Conservation (phyloP, 2,113 vertebrate species). For the Numenius arquata region DNA sequence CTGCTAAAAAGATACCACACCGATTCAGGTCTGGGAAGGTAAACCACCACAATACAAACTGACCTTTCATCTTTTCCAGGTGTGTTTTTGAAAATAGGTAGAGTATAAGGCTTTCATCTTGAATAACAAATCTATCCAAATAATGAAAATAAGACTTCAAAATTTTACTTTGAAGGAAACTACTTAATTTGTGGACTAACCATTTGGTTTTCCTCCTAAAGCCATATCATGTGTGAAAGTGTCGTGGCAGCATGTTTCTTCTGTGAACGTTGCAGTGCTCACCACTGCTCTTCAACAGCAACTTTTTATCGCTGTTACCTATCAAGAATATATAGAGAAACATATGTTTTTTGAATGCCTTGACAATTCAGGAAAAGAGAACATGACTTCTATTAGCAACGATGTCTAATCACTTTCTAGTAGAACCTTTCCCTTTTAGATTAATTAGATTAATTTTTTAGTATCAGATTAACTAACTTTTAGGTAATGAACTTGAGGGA, state of each 20-base stretch:
- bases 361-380: neutral
- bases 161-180: neutral
- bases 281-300: neutral
- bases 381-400: neutral
- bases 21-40: neutral
- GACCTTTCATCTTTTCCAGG: conserved; percentile 17
- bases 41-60: neutral
- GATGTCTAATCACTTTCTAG: neutral
- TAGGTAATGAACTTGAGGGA: neutral
- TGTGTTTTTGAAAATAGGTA: neutral
- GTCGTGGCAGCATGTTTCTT: neutral
- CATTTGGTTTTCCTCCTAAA: neutral
- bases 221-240: neutral
- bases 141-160: neutral
- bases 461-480: neutral
- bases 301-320: neutral
- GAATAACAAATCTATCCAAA: neutral
- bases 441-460: neutral
- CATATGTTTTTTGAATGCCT: neutral
- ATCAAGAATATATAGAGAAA: neutral
- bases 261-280: neutral
- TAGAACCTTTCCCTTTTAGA: neutral
- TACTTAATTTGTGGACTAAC: neutral
- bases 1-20: neutral
- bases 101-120: neutral